Base-by-base conservation (phyloP, 2,888 invertebrate genomes). In the Hyalella azteca region DNA sequence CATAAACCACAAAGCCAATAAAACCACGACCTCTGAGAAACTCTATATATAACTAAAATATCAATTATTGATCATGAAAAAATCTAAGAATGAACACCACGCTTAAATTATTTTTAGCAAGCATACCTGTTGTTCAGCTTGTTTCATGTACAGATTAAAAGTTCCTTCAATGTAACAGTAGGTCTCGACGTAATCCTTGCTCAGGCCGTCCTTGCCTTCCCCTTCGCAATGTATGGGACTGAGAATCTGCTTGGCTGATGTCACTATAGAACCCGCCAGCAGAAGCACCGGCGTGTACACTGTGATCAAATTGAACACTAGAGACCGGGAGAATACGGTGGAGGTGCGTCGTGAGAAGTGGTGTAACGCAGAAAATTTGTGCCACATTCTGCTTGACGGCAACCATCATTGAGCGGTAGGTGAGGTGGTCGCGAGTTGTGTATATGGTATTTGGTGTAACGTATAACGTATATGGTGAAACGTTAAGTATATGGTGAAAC, bases 331-430 rank as follows among this genome's bases (percentile, higher is more conserved):
- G 81, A 83, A 83, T 22, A 83, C 83, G n/a, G 83, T 83, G n/a
- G 83, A 81, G 49, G 81, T 83, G 50, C 83, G 83, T 76, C 83
- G 79, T 76, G 83, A 83, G 48, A 83, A 83, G 60, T 83, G 83
- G 80, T 83, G 83, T 79, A 83, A 81, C 80, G 83, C 83, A 77
- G 83, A 83, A 73, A 83, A 83, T 81, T 83, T 83, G 83, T 83
- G 83, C 83, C 83, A 83, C 83, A 83, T 83, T 83, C 83, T 83
- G 83, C 22, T 54, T n/a, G 2, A 5, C 54, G 26, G 22, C 9
- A 22, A 49, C 19, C n/a, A n/a, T n/a, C n/a, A n/a, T n/a, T n/a
- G n/a, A n/a, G n/a, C n/a, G n/a, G n/a, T n/a, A n/a, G n/a, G n/a
- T n/a, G n/a, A n/a, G n/a, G n/a, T n/a, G n/a, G n/a, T n/a, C n/a